phyloP scores from a whole-genome alignment of 2,113 vertebrate genomes.

The Toxostoma redivivum region DNA sequence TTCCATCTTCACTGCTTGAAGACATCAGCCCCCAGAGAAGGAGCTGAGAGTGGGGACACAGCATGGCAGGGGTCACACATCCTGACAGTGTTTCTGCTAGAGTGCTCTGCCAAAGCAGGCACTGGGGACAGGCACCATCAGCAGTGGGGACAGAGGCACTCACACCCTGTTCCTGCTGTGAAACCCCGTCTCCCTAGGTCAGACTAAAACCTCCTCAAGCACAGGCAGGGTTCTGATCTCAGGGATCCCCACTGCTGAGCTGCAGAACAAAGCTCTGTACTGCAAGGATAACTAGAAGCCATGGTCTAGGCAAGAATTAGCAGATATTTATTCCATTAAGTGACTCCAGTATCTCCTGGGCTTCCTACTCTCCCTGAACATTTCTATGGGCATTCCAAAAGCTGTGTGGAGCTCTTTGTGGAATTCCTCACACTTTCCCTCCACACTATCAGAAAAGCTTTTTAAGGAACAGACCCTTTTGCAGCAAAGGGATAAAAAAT shows the following conservation, averaged over 20 bases:
- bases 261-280: background rate
- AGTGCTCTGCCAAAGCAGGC: background rate
- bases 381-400: background rate
- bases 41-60: background rate
- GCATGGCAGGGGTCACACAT: background rate
- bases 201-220: background rate
- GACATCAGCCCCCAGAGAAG: background rate
- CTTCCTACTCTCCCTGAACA: background rate
- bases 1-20: background rate
- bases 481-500: background rate
- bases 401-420: background rate
- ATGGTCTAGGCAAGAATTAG: background rate
- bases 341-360: background rate
- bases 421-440: background rate
- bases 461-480: background rate
- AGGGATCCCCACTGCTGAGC: background rate
- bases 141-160: background rate
- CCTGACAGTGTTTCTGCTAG: background rate
- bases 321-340: background rate
- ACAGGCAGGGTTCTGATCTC: background rate
- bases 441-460: background rate
- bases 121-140: background rate
- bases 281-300: background rate
- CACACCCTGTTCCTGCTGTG: background rate
- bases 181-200: background rate